These are phyloP conservation scores for Trachelus stipa DNA, from an alignment of 2,888 invertebrate species.

Conservation along the genomic window DNA sequence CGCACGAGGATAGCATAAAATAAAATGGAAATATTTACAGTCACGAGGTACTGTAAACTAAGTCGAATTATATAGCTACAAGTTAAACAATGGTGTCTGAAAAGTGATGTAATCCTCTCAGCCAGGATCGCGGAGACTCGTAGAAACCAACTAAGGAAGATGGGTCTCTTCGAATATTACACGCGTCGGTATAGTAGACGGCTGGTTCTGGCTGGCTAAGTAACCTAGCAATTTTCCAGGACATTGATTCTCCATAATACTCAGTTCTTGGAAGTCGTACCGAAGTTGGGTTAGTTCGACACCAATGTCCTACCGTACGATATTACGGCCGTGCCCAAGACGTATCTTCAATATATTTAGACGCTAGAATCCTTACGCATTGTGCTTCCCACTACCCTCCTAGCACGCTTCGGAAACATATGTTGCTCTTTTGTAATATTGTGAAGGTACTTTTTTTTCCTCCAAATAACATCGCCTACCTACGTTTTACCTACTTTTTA, in stretches of 20 bases:
- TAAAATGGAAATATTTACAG: neutral
- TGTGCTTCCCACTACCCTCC: constrained; percentile 1
- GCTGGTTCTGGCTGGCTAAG: constrained; percentile 17
- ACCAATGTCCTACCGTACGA: constrained; percentile 23
- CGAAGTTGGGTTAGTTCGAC: constrained; percentile 48
- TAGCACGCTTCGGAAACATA: constrained; percentile 40
- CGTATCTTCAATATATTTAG: neutral
- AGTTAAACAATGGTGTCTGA: neutral
- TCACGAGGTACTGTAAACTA: neutral
- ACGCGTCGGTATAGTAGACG: neutral
- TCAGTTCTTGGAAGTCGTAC: constrained; percentile 32
- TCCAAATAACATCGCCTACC: constrained; percentile 6
- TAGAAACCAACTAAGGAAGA: neutral
- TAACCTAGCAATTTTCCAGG: constrained; percentile 51
- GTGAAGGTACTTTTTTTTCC: constrained; percentile 11
- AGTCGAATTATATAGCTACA: neutral
- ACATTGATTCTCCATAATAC: constrained; percentile 42
- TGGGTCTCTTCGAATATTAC: neutral
- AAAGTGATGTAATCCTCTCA: neutral
- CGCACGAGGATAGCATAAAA: neutral
- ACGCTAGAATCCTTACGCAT: neutral
- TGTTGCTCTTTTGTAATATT: constrained; percentile 25
- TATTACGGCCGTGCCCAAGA: constrained; percentile 4
- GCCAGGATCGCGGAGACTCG: neutral
- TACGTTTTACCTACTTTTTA: constrained; percentile 16